phyloP scores from a whole-genome alignment of 2,113 vertebrate species.

The Anser cygnoides region DNA sequence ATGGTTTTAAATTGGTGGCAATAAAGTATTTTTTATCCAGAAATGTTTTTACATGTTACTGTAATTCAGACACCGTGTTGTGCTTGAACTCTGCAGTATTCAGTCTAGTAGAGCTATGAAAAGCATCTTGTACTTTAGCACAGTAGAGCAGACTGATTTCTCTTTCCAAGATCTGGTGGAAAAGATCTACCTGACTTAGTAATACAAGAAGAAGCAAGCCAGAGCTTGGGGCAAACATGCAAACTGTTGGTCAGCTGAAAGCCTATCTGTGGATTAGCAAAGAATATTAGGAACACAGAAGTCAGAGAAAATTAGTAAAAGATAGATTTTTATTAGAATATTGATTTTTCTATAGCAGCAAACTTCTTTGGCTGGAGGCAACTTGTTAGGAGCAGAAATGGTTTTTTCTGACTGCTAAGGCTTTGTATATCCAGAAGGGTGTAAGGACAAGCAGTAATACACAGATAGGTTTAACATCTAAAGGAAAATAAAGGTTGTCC shows the following conservation, averaged over 20 bases:
- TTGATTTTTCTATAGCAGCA: background rate
- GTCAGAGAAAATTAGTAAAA: conserved; percentile 13
- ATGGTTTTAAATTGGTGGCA: conserved; percentile 76
- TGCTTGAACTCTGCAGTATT: conserved; percentile 63
- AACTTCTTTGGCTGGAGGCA: background rate
- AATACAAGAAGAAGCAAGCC: background rate
- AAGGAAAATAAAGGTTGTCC: background rate
- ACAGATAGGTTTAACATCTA: background rate
- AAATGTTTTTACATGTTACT: conserved; percentile 67
- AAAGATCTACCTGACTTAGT: conserved; percentile 21
- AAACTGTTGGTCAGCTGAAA: background rate
- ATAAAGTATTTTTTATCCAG: conserved; percentile 73
- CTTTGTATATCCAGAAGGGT: background rate
- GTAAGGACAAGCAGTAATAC: background rate
- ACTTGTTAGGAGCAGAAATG: background rate
- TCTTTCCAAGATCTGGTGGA: conserved; percentile 5
- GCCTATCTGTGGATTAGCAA: background rate
- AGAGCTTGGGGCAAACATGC: background rate
- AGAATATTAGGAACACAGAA: background rate
- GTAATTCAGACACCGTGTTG: conserved; percentile 71
- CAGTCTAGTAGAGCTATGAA: conserved; percentile 53
- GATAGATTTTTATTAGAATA: background rate
- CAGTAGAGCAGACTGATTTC: background rate
- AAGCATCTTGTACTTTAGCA: background rate
- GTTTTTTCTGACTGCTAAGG: background rate